A percentile compares a stretch with the other conserved stretches of the same genome.
phyloP scores from a whole-genome alignment of 2,797 vertebrate genomes.

The Aeoliscus strigatus region DNA sequence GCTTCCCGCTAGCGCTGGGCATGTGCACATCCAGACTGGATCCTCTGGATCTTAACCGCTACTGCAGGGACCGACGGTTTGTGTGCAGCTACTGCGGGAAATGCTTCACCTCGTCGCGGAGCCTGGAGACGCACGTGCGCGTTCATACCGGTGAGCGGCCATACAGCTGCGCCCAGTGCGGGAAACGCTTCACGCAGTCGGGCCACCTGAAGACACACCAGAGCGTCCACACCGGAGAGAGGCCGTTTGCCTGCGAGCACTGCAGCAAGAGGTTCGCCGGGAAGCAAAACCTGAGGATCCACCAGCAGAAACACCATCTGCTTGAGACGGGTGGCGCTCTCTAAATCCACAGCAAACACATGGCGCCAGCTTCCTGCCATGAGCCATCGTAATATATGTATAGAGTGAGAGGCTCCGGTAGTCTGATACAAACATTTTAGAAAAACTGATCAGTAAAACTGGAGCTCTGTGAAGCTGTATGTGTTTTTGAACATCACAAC shows the following conservation, averaged over 20 bases:
- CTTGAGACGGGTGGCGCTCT: conserved; percentile 3
- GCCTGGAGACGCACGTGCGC: conserved; percentile 68
- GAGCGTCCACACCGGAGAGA: conserved; percentile 71
- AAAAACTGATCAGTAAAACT: too few species aligned
- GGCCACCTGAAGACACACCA: conserved; percentile 74
- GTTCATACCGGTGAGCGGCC: conserved; percentile 73
- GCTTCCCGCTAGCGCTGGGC: conserved; percentile 29
- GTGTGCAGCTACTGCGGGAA: conserved; percentile 69
- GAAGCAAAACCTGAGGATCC: conserved; percentile 69
- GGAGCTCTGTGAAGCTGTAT: too few species aligned
- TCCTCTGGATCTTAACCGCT: conserved; percentile 38
- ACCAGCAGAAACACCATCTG: conserved; percentile 65
- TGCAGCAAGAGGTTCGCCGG: conserved; percentile 69
- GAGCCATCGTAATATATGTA: too few species aligned
- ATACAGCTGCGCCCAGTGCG: conserved; percentile 71
- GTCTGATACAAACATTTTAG: too few species aligned
- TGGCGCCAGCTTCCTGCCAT: too few species aligned
- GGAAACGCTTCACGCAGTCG: conserved; percentile 71
- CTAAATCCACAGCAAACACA: too few species aligned
- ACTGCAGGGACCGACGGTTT: conserved; percentile 59
- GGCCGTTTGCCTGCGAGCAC: conserved; percentile 60
- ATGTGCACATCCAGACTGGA: conserved; percentile 35
- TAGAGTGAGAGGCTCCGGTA: too few species aligned
- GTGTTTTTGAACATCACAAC: too few species aligned
- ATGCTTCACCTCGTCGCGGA: conserved; percentile 62